Evolutionary conservation across 2,797 vertebrate species (phyloP), one percentile per base, ranked within the genome.

Genomic region (Alectoris magna): DNA sequence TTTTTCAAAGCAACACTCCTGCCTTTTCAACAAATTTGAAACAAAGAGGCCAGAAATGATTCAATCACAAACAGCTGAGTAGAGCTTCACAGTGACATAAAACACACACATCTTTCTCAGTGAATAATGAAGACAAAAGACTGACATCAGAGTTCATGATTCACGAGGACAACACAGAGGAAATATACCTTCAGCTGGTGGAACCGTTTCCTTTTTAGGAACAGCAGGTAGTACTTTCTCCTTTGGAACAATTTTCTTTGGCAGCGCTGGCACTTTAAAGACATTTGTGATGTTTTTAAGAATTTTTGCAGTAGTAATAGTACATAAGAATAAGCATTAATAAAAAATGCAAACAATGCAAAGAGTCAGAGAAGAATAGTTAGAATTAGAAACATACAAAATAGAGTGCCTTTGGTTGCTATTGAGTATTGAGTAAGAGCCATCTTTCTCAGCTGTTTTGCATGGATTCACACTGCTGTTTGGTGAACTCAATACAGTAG

Each of bases 241-340:
- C 96, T 97, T 98, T 80, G 97, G 96, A 95, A 97, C 96, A 91
- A 97, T 96, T 94, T 95, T 98, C 98, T 97, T 98, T 49, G 87
- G 94, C 48, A 90, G 94, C 56, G 97, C 97, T 41, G 95, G 96
- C 94, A 98, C 97, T 99, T 98, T 88, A 98, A 98, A 98, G 79
- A 98, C 60, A 98, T 87, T 66, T 27, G 56, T 44, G 10, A 5
- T 92, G 69, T 55, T 91, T 93, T 80, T 59, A 96, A 87, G 90
- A 94, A 83, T 1, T 21, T 51, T 41, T 62, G 84, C 81, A 97
- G 38, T 39, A 82, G 48, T 39, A 66, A 41, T 36, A 46, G 78
- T 43, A 67, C 39, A n/a, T 68, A 90, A 91, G 51, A 94, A 91
- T 48, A 88, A 8, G 94, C 63, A 17, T 84, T 74, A 79, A 83